Evolutionary conservation across 2,113 vertebrate genomes (phyloP).

Genomic region (Petromus typicus): DNA sequence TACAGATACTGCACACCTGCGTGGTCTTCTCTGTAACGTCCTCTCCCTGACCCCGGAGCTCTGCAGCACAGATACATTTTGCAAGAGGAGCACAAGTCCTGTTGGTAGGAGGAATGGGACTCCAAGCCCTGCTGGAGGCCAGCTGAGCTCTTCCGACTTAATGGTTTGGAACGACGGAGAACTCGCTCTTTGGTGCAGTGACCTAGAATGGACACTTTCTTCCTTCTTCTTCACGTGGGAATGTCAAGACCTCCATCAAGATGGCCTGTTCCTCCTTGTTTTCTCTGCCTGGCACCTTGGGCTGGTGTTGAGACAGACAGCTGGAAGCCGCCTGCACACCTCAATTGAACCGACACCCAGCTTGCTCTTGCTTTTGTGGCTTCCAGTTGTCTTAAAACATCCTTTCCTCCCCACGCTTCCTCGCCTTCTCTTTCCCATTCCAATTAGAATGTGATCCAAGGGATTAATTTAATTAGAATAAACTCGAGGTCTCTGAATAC

Average conservation of each 20-base stretch:
- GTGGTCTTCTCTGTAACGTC: neutral
- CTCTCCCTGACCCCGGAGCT: neutral
- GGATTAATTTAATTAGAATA: constrained; percentile 63
- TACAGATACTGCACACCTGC: neutral
- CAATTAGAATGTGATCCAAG: neutral
- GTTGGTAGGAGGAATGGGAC: neutral
- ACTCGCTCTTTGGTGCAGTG: too few relatives aligned
- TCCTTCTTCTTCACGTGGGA: neutral
- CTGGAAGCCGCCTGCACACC: neutral
- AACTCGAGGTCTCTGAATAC: constrained; percentile 32
- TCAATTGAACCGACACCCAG: neutral
- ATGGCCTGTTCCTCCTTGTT: neutral
- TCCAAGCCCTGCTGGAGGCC: neutral
- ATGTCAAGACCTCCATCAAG: neutral
- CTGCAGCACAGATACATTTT: neutral
- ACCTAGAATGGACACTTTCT: neutral
- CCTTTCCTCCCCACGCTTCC: neutral
- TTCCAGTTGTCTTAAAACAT: neutral
- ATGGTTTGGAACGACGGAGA: neutral
- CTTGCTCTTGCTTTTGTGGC: neutral
- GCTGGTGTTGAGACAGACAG: neutral
- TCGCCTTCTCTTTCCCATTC: neutral
- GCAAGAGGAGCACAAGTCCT: neutral
- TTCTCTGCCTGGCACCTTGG: neutral
- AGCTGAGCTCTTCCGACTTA: neutral